phyloP scores from a whole-genome alignment of 2,113 vertebrate genomes.

The Trichomycterus rosablanca region DNA sequence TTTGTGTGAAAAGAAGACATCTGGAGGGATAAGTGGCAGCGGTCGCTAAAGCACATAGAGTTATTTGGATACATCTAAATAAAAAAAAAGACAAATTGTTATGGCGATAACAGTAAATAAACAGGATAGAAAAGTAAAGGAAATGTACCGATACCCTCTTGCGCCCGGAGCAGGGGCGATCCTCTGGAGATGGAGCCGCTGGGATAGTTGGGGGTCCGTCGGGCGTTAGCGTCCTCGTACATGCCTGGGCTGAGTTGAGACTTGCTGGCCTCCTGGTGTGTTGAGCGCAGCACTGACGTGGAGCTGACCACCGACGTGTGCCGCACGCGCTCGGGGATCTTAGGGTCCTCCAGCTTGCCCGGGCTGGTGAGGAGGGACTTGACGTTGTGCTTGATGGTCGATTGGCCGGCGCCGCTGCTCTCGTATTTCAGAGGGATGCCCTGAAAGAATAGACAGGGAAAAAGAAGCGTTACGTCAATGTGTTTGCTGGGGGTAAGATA shows the following conservation, averaged over 20 bases:
- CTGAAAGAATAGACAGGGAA: conserved; percentile 54
- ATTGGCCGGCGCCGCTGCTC: conserved; percentile 70
- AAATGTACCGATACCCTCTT: conserved; percentile 72
- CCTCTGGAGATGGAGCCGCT: conserved; percentile 84
- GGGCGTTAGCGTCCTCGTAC: conserved; percentile 88
- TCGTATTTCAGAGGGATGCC: conserved; percentile 87
- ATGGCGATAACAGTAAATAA: no score
- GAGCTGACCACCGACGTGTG: conserved; percentile 94
- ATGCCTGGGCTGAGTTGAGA: conserved; percentile 91
- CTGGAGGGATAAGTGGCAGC: no score
- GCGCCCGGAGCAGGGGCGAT: conserved; percentile 83
- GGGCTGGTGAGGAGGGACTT: conserved; percentile 95
- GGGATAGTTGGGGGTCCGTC: conserved; percentile 88
- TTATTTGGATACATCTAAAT: no score
- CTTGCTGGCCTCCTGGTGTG: conserved; percentile 85
- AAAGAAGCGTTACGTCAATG: not conserved
- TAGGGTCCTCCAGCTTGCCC: conserved; percentile 85
- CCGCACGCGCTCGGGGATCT: conserved; percentile 74
- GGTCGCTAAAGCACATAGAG: no score
- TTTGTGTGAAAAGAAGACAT: no score
- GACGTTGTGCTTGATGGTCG: conserved; percentile 96
- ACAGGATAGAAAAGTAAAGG: not conserved
- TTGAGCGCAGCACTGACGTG: conserved; percentile 90
- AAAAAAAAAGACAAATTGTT: no score
- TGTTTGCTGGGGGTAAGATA: no score